Conservation (phyloP, 2,888 invertebrate genomes). For the Melanostoma scalare region DNA sequence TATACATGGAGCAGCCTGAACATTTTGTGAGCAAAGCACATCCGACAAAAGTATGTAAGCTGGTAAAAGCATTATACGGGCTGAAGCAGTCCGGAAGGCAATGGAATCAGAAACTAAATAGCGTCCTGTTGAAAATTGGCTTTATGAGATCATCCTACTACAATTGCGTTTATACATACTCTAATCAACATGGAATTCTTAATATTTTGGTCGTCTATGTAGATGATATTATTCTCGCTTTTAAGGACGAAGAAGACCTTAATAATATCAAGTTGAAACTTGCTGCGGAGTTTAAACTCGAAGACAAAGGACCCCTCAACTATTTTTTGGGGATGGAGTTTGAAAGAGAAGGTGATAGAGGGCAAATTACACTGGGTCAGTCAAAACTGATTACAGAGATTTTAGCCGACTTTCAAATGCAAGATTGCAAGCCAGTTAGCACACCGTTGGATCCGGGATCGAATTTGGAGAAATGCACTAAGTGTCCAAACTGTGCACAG, state of each 20-base stretch:
- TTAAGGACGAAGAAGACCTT: no score
- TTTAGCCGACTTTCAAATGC: not conserved
- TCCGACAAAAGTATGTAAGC: not conserved
- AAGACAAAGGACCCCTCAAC: no score
- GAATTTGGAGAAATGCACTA: not conserved
- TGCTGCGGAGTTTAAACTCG: no score
- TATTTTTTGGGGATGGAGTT: conserved; percentile 20
- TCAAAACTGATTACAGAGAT: not conserved
- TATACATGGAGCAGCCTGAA: no score
- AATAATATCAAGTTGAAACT: no score
- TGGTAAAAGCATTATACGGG: not conserved
- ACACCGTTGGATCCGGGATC: not conserved
- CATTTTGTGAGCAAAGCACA: not conserved
- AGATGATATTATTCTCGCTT: no score
- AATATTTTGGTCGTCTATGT: no score
- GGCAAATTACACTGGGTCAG: not conserved
- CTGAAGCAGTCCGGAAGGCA: conserved; percentile 11
- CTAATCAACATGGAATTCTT: no score
- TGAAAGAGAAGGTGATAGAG: conserved; percentile 14
- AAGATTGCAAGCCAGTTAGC: not conserved
- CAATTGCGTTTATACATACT: not conserved
- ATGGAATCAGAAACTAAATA: conserved; percentile 17
- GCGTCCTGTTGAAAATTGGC: conserved; percentile 1
- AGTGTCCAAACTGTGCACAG: no score
- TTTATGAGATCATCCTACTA: not conserved